Conservation (phyloP, 2,113 vertebrate genomes). For the Chrysochloris asiatica region DNA sequence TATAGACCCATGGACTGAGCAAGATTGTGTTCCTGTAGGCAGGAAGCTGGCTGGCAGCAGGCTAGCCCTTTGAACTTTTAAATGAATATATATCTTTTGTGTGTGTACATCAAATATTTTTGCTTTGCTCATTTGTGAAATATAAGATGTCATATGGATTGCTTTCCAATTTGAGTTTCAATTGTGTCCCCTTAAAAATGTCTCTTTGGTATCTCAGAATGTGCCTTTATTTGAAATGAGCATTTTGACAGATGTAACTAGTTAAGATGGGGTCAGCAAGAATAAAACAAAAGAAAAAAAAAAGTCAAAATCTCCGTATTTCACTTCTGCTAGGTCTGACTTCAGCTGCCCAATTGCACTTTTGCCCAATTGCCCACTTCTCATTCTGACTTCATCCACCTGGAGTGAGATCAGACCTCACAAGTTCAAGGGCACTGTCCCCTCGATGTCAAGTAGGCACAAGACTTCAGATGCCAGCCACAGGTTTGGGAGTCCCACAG, state of each 20-base stretch:
- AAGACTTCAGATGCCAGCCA: not conserved
- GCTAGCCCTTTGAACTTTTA: no score
- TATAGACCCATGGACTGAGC: no score
- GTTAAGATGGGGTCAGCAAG: not conserved
- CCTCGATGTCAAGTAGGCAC: not conserved
- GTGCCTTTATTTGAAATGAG: not conserved
- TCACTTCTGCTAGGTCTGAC: not conserved
- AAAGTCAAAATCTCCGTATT: not conserved
- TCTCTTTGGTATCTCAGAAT: not conserved
- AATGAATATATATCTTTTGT: no score
- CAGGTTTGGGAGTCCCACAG: not conserved
- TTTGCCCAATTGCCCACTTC: not conserved
- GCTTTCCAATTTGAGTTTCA: not conserved
- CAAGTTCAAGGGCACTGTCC: not conserved
- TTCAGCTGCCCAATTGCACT: not conserved
- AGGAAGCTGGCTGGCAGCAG: no score
- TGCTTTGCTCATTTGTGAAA: no score
- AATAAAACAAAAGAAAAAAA: not conserved
- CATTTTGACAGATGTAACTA: not conserved
- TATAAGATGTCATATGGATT: no score
- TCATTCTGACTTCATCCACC: not conserved
- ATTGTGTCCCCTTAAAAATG: not conserved
- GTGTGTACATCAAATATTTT: no score
- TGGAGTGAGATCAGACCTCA: not conserved
- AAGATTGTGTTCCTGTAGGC: no score